Percentiles rank a stretch among this genome's conserved stretches.
phyloP scores from a whole-genome alignment of 2,797 vertebrate genomes.

The Phalanger gymnotis region DNA sequence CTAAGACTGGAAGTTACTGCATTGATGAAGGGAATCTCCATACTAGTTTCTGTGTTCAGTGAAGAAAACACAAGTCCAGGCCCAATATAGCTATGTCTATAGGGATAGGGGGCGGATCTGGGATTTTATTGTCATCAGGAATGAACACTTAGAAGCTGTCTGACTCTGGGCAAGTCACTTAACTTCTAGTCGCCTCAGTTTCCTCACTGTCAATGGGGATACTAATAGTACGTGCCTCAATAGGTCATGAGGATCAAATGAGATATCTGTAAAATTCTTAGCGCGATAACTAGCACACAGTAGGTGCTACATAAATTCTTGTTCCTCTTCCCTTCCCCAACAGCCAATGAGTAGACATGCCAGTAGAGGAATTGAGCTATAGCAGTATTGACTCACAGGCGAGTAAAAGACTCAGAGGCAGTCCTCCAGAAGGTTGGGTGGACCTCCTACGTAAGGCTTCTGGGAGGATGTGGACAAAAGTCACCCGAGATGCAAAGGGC shows the following conservation, averaged over 20 bases:
- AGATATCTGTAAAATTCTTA: neutral
- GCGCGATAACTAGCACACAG: neutral
- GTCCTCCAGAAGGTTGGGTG: neutral
- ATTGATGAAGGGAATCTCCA: neutral
- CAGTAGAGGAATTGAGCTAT: neutral
- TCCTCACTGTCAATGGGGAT: neutral
- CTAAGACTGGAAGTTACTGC: neutral
- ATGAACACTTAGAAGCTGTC: neutral
- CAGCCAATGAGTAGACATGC: neutral
- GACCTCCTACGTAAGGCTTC: neutral
- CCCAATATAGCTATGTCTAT: neutral
- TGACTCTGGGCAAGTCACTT: neutral
- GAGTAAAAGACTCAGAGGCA: neutral
- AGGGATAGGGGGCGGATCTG: neutral
- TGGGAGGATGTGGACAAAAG: neutral
- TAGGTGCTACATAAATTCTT: neutral
- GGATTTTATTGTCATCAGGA: neutral
- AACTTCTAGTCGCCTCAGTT: neutral
- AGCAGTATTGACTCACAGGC: neutral
- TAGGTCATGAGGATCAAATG: neutral
- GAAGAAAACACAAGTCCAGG: neutral
- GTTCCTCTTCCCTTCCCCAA: neutral
- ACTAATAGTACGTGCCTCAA: neutral
- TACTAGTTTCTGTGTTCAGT: neutral
- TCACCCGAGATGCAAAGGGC: neutral